These are phyloP conservation scores for Galerucella calmariensis DNA, from an alignment of 2,888 invertebrate genomes.

Conservation along the genomic window DNA sequence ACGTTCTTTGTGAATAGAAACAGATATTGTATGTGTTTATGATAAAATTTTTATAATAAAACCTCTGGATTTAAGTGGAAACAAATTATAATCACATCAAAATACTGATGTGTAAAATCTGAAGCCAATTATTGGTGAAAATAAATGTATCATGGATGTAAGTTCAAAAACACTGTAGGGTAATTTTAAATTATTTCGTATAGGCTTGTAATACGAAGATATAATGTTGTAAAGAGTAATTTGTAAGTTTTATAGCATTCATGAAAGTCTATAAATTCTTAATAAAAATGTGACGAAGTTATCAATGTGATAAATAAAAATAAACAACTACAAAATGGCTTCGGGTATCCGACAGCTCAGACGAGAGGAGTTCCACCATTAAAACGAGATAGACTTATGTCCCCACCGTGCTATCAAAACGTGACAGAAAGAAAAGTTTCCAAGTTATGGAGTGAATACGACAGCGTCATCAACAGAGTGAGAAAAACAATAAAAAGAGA, in stretches of 20 bases:
- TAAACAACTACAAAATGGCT: slow-evolving; percentile 61
- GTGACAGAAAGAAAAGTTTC: slow-evolving; percentile 47
- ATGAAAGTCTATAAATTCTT: slow-evolving; percentile 11
- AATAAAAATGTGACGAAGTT: slow-evolving; percentile 29
- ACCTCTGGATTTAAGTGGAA: background rate
- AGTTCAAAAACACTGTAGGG: too few relatives aligned
- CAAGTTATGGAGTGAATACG: slow-evolving; percentile 44
- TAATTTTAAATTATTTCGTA: background rate
- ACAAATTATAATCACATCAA: background rate
- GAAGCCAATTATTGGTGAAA: background rate
- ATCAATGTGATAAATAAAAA: slow-evolving; percentile 44
- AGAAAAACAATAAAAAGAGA: slow-evolving; percentile 41
- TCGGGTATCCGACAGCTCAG: slow-evolving; percentile 51
- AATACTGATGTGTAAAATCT: too few relatives aligned
- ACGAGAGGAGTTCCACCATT: slow-evolving; percentile 37
- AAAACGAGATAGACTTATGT: slow-evolving; percentile 46
- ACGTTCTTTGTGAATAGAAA: background rate
- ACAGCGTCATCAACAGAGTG: slow-evolving; percentile 48
- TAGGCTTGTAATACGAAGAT: background rate
- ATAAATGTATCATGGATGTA: background rate
- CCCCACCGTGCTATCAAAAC: slow-evolving; percentile 35
- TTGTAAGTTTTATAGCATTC: background rate
- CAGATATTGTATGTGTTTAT: too few relatives aligned
- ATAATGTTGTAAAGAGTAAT: background rate
- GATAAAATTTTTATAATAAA: background rate